These are phyloP conservation scores for Drosophila parthenogenetica DNA, from an alignment of 2,888 invertebrate genomes.

Conservation along the genomic window DNA sequence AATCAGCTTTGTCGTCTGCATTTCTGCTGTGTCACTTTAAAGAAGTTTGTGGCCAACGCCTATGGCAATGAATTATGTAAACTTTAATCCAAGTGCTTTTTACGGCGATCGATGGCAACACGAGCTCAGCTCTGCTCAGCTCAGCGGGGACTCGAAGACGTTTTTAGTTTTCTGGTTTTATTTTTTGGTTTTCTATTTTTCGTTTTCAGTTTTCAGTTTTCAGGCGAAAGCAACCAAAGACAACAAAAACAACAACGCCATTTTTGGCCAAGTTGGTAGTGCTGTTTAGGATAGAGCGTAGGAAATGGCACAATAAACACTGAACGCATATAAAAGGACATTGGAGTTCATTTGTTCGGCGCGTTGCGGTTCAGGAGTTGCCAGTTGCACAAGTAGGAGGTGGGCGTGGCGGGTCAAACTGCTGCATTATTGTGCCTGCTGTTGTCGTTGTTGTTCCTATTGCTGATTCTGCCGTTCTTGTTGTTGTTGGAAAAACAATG, in stretches of 20 bases:
- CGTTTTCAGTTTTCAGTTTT: no score
- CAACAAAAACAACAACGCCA: slow-evolving; percentile 38
- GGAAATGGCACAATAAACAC: slow-evolving; percentile 78
- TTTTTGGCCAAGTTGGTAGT: slow-evolving; percentile 69
- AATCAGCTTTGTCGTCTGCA: slow-evolving; percentile 9
- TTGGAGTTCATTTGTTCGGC: slow-evolving; percentile 76
- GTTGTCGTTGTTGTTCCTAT: slow-evolving; percentile 26
- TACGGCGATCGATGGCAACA: slow-evolving; percentile 56
- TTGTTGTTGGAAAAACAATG: slow-evolving; percentile 67
- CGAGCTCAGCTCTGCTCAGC: slow-evolving; percentile 25
- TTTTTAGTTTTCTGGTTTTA: slow-evolving; percentile 7
- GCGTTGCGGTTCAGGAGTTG: slow-evolving; percentile 61
- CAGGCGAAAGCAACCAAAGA: slow-evolving; percentile 21
- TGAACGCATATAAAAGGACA: slow-evolving; percentile 80
- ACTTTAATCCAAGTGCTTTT: slow-evolving; percentile 67
- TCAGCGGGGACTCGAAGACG: slow-evolving; percentile 57
- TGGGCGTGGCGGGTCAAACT: slow-evolving; percentile 64
- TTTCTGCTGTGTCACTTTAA: slow-evolving; percentile 46
- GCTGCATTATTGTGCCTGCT: slow-evolving; percentile 60
- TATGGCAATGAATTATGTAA: slow-evolving; percentile 67
- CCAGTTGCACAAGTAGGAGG: slow-evolving; percentile 15
- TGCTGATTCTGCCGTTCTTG: slow-evolving; percentile 19
- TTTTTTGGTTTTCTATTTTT: not conserved
- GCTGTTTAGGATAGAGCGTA: slow-evolving; percentile 56
- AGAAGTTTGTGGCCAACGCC: slow-evolving; percentile 17